phyloP scores from a whole-genome alignment of 1,140 invertebrate genomes.

The Whitmania pigra region DNA sequence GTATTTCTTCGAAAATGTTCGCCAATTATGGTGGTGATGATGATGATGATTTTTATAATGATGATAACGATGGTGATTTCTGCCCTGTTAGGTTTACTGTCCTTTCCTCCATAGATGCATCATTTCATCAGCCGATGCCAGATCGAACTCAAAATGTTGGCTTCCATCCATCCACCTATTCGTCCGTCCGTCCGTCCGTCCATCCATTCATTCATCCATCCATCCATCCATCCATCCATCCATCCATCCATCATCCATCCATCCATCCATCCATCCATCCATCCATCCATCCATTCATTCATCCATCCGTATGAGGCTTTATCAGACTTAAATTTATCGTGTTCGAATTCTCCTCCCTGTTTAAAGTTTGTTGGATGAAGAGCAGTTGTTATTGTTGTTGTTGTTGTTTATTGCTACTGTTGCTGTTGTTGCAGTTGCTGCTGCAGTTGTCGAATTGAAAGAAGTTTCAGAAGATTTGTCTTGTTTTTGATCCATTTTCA shows the following conservation, averaged over 20 bases:
- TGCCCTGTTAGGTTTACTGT: neutral
- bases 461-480: neutral
- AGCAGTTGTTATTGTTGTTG: neutral
- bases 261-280: neutral
- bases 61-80: neutral
- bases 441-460: neutral
- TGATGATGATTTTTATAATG: too few species aligned
- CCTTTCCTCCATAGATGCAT: neutral
- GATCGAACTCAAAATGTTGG: neutral
- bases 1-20: too few species aligned
- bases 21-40: too few species aligned
- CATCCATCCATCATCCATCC: too few species aligned
- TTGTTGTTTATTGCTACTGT: neutral
- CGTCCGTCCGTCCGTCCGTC: too few species aligned
- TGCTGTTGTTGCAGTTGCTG: neutral
- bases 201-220: too few species aligned
- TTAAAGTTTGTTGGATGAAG: neutral
- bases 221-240: too few species aligned
- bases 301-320: neutral
- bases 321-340: neutral
- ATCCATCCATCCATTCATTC: neutral
- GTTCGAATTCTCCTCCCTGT: too few species aligned
- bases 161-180: neutral
- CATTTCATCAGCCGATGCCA: neutral
- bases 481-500: neutral